Conservation (phyloP, 2,797 vertebrate genomes). For the Pangasius krempfi region DNA sequence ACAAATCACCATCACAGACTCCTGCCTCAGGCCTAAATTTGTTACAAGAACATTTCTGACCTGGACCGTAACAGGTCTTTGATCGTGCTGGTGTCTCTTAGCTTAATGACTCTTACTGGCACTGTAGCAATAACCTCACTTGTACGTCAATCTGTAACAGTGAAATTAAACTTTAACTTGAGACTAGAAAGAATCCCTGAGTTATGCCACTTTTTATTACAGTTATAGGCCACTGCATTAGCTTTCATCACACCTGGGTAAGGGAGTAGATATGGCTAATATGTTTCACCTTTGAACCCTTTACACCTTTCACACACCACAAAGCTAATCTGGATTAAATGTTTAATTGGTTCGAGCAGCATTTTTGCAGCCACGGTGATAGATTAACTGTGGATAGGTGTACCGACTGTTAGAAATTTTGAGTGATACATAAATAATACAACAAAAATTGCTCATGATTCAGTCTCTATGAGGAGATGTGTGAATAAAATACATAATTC, state of each 20-base stretch:
- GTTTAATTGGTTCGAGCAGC: background rate
- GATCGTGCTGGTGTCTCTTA: background rate
- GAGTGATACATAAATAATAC: too few relatives aligned
- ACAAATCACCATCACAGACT: background rate
- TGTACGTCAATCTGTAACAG: background rate
- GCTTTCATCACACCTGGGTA: too few relatives aligned
- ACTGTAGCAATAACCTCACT: background rate
- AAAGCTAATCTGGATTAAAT: background rate
- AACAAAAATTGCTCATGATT: background rate
- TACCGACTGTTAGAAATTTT: too few relatives aligned
- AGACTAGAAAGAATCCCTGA: background rate
- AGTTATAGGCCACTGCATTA: background rate
- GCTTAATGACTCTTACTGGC: background rate
- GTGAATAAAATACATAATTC: background rate
- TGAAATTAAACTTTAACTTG: slow-evolving; percentile 28
- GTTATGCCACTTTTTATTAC: background rate
- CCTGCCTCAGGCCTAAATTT: background rate
- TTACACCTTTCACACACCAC: background rate
- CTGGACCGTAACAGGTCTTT: background rate
- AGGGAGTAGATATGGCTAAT: too few relatives aligned
- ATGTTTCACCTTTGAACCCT: slow-evolving; percentile 1
- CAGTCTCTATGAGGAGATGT: background rate
- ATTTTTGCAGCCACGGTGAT: background rate
- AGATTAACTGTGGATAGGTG: background rate
- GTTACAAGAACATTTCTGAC: background rate